Evolutionary conservation across 37 sponge, comb jelly and placozoan species (phyloP), one percentile per base, ranked within the genome.

Genomic region (Chondrilla cf. caribensis): DNA sequence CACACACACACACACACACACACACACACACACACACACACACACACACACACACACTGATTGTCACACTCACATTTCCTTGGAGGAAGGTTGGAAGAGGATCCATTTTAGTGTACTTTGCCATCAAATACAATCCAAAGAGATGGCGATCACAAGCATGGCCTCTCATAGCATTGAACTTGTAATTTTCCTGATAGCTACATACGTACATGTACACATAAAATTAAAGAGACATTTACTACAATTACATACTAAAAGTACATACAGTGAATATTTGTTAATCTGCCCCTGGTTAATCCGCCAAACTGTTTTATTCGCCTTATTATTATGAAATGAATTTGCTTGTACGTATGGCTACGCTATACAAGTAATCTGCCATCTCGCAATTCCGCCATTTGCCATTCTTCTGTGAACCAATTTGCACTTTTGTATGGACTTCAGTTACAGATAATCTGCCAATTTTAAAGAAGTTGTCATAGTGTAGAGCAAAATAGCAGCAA

Each of bases 161-260:
- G 21, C 90, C 94, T 32, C 90, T 42, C 94, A 93, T 89, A 22
- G 94, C 94, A 51, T 89, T 82, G 39, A 93, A 44, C 90, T 93
- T 93, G 71, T 89, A 87, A 40, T 54, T 40, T 22, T 80, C 80
- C 77, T 93, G 94, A 47, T 76, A 81, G 55, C 93, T 92, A 55
- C n/a, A n/a, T 62, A 62, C 64, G 22, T 62, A 62, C 57, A 55
- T 55, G 17, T 19, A 55, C 17, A 19, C 57, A 55, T 55, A 80
- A n/a, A 19, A 57, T 35, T 42, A 60, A n/a, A n/a, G n/a, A n/a
- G 44, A 3, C 54, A 26, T 14, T 21, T n/a, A 31, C 14, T 14
- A 38, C 9, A 14, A 79, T 55, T 8, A 35, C 22, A 1, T 54
- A 8, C n/a, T 59, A 39, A 18, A 80, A 1, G 62, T 2, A 19